Conservation (phyloP, 2,888 invertebrate genomes). For the Drosophila stalkeri region DNA sequence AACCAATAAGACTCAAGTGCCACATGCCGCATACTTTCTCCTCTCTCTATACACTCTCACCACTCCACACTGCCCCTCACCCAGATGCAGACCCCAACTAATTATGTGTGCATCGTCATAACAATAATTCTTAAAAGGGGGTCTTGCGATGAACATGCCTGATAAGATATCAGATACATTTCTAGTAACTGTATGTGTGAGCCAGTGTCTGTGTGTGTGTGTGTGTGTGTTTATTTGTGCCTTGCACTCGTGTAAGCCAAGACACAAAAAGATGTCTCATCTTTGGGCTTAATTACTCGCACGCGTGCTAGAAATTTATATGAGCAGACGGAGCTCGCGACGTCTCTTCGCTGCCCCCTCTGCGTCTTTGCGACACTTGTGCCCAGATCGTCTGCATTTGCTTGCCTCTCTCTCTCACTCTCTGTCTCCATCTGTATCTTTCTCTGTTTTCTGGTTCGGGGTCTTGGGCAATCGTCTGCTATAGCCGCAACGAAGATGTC, state of each 20-base stretch:
- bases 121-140: slow-evolving; percentile 58
- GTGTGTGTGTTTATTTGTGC: slow-evolving; percentile 17
- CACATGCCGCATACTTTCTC: slow-evolving; percentile 60
- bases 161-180: slow-evolving; percentile 73
- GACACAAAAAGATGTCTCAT: slow-evolving; percentile 70
- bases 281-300: slow-evolving; percentile 78
- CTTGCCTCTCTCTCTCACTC: not conserved
- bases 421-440: not conserved
- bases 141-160: slow-evolving; percentile 62
- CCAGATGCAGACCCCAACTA: slow-evolving; percentile 28
- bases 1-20: slow-evolving; percentile 26
- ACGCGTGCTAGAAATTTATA: slow-evolving; percentile 80
- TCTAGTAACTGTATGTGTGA: slow-evolving; percentile 4
- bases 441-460: slow-evolving; percentile 24
- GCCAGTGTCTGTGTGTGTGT: slow-evolving; percentile 21
- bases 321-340: slow-evolving; percentile 37
- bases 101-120: slow-evolving; percentile 62
- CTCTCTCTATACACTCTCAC: slow-evolving; percentile 1
- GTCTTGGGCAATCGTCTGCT: slow-evolving; percentile 12
- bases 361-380: slow-evolving; percentile 56
- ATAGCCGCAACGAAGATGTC: slow-evolving; percentile 37
- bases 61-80: not conserved
- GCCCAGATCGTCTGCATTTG: slow-evolving; percentile 6
- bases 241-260: slow-evolving; percentile 45
- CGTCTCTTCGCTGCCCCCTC: not conserved